Conservation (phyloP, 2,797 vertebrate species). For the Notolabrus celidotus region DNA sequence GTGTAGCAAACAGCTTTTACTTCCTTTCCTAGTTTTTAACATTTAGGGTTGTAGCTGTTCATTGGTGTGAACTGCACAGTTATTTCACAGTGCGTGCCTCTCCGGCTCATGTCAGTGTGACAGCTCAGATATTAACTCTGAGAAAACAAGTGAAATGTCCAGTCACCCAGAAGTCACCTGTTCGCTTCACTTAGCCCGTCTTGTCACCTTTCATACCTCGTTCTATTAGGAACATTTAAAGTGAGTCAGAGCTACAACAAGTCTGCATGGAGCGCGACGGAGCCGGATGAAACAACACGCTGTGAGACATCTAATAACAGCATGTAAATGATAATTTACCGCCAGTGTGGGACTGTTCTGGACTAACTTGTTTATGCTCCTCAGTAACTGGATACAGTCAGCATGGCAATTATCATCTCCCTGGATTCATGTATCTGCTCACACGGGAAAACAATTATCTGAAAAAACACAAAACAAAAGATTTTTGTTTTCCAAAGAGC, state of each 20-base stretch:
- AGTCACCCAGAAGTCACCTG: slow-evolving; percentile 61
- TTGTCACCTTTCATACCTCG: slow-evolving; percentile 58
- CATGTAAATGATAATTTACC: slow-evolving; percentile 28
- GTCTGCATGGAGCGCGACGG: background rate
- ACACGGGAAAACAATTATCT: background rate
- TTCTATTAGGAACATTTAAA: slow-evolving; percentile 1
- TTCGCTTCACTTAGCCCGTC: slow-evolving; percentile 44
- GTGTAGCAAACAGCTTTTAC: slow-evolving; percentile 41
- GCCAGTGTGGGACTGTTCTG: slow-evolving; percentile 30
- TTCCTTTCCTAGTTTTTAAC: slow-evolving; percentile 13
- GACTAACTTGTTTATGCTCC: slow-evolving; percentile 56
- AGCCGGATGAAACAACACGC: background rate
- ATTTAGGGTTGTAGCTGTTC: slow-evolving; percentile 12
- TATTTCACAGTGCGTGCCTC: slow-evolving; percentile 13
- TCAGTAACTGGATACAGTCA: slow-evolving; percentile 2
- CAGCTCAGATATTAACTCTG: slow-evolving; percentile 8
- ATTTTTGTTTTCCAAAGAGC: background rate
- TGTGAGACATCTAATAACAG: slow-evolving; percentile 11
- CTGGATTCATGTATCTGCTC: background rate
- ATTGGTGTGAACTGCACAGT: slow-evolving; percentile 16
- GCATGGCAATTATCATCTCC: slow-evolving; percentile 3
- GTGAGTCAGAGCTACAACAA: slow-evolving; percentile 30
- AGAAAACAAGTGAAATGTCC: slow-evolving; percentile 47
- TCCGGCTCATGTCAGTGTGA: slow-evolving; percentile 21
- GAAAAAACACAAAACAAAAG: background rate